Evolutionary conservation across 2,113 vertebrate species (phyloP).

Genomic region (Uropsilus gracilis): DNA sequence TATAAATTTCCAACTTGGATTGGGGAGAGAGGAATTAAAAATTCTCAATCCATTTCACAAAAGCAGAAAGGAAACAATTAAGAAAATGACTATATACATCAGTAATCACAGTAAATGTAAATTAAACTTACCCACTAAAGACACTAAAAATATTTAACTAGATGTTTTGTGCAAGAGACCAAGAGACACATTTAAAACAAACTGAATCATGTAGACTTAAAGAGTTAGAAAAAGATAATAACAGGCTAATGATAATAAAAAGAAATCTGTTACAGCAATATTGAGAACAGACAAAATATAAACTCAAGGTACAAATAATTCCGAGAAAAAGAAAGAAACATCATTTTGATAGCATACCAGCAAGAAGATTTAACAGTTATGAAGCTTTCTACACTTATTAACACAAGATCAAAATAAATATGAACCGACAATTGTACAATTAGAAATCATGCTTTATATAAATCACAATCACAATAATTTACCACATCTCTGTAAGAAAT

Average conservation of each 20-base stretch:
- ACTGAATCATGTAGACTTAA: background rate
- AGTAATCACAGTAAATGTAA: background rate
- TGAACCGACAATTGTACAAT: background rate
- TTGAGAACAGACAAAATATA: background rate
- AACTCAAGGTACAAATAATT: slow-evolving; percentile 13
- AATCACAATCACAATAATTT: background rate
- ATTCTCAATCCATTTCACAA: background rate
- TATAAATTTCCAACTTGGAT: background rate
- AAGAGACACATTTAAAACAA: background rate
- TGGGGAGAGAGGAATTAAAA: background rate
- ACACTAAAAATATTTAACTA: background rate
- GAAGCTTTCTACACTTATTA: background rate
- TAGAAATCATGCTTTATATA: background rate
- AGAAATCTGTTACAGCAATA: background rate
- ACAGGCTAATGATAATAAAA: background rate
- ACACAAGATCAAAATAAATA: background rate
- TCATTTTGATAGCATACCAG: background rate
- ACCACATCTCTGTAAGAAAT: background rate
- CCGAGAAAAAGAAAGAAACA: background rate
- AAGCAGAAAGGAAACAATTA: background rate
- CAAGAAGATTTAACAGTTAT: background rate
- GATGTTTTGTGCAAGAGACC: background rate
- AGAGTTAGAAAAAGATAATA: background rate
- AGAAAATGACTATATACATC: background rate
- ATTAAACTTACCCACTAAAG: background rate